phyloP scores from a whole-genome alignment of 2,888 invertebrate genomes.

The Drosophila pegasa region DNA sequence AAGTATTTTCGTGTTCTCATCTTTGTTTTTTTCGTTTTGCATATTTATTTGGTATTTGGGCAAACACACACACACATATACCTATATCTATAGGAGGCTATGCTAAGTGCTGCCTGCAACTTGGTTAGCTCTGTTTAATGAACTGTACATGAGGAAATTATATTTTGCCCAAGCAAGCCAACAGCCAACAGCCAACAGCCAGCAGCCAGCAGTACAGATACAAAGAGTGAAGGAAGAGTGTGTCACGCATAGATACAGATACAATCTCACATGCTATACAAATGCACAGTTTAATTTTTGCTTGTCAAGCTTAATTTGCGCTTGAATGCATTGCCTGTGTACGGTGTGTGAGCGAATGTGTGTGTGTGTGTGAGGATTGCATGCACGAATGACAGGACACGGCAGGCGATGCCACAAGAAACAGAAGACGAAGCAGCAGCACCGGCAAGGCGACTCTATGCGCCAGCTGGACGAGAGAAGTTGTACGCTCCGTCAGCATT shows the following conservation, averaged over 20 bases:
- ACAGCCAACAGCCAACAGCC: too few relatives aligned
- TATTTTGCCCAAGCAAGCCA: slow-evolving; percentile 68
- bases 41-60: slow-evolving; percentile 40
- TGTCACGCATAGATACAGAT: slow-evolving; percentile 30
- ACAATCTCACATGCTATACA: slow-evolving; percentile 30
- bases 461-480: slow-evolving; percentile 30
- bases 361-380: slow-evolving; percentile 49
- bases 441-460: slow-evolving; percentile 38
- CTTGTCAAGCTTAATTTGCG: slow-evolving; percentile 81
- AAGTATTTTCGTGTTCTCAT: slow-evolving; percentile 18
- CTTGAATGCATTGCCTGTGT: slow-evolving; percentile 68
- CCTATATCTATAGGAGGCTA: slow-evolving; percentile 1
- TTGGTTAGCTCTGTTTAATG: slow-evolving; percentile 71
- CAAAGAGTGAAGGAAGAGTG: slow-evolving; percentile 1
- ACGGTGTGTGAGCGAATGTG: slow-evolving; percentile 21
- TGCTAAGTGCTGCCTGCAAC: slow-evolving; percentile 48
- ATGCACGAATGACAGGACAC: slow-evolving; percentile 65
- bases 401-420: slow-evolving; percentile 49
- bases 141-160: slow-evolving; percentile 74
- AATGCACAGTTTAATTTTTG: slow-evolving; percentile 75
- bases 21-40: slow-evolving; percentile 36
- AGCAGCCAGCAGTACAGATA: slow-evolving; percentile 21
- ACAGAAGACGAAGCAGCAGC: slow-evolving; percentile 25
- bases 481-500: slow-evolving; percentile 52
- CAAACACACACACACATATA: slow-evolving; percentile 2